Conservation (phyloP, 2,888 invertebrate genomes). For the Callyntrura sp. region DNA sequence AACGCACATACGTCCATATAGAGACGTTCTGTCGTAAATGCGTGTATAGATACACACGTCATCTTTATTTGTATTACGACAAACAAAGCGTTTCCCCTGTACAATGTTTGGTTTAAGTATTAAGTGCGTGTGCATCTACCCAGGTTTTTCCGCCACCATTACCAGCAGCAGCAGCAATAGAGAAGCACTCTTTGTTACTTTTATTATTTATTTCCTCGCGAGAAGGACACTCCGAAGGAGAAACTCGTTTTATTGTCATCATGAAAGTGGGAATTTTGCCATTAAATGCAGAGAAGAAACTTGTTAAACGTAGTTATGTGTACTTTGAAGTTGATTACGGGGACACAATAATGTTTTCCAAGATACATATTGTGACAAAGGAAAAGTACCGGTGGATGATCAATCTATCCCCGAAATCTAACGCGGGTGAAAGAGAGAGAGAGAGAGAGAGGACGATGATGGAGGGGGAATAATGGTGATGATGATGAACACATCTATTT, state of each 20-base stretch:
- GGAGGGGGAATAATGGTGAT: constrained; percentile 13
- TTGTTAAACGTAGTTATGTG: neutral
- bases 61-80: constrained; percentile 39
- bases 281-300: constrained; percentile 50
- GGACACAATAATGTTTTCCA: constrained; percentile 51
- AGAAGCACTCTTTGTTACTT: constrained; percentile 1
- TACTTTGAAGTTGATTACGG: constrained; percentile 64
- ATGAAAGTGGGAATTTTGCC: constrained; percentile 60
- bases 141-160: constrained; percentile 46
- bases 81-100: constrained; percentile 37
- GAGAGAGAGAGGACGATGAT: too few relatives aligned
- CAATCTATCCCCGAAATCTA: neutral
- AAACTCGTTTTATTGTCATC: constrained; percentile 61
- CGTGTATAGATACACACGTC: constrained; percentile 41
- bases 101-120: constrained; percentile 67
- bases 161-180: constrained; percentile 28
- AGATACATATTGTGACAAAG: constrained; percentile 37
- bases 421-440: too few relatives aligned
- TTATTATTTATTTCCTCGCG: constrained; percentile 44
- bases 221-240: too few relatives aligned
- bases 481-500: constrained; percentile 60
- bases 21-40: neutral
- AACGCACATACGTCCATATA: neutral
- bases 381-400: constrained; percentile 42
- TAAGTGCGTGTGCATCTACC: constrained; percentile 68